Base-by-base conservation (phyloP, 2,113 vertebrate species). In the Orientallactaga bullata region DNA sequence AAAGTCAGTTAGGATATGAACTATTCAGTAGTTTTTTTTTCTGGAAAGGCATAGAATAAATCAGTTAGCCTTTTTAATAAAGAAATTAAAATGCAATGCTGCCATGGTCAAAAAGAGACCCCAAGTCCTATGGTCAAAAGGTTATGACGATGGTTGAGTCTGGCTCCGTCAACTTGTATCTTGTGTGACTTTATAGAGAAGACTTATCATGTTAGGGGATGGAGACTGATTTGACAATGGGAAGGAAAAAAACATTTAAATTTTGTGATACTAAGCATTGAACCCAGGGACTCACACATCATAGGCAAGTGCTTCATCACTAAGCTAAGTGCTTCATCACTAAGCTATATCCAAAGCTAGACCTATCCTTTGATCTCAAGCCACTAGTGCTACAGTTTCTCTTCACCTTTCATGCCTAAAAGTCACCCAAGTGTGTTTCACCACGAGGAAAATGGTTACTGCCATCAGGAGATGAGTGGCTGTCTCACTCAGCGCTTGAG, bases 11-110 rank as follows among this genome's bases (percentile, higher is more conserved):
- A 91, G 26, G 35, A 77, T 88, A 30, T 24, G 24, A 91, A 76
- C 32, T 37, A 79, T 28, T 82, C 24, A 17, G 47, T 69, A 74
- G 26, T 65, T 76, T 71, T 65, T 76, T 71, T 61, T 94, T 93
- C 42, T 92, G 28, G 24, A 88, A 94, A n/a, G 47, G 65, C 28
- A 60, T 72, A 95, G 3, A 76, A 82, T 69, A 92, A 87, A 65
- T 94, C 61, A 88, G 61, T 69, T 51, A 73, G 8, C 4, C 6
- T 39, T 35, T 89, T 85, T 86, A 91, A 78, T 86, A 94, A 92
- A 5, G 23, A 90, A 94, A 77, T 51, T 63, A 28, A 94, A 93
- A 79, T 81, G 55, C 90, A 92, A 90, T 32, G 12, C 90, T 72
- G 35, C 30, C 47, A 11, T 85, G 42, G 42, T 47, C 42, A 47